Percentiles rank a stretch among this genome's conserved stretches.
Evolutionary conservation across 92 coral and sea anemone species (phyloP).

Genomic region (Actinernus sp.): DNA sequence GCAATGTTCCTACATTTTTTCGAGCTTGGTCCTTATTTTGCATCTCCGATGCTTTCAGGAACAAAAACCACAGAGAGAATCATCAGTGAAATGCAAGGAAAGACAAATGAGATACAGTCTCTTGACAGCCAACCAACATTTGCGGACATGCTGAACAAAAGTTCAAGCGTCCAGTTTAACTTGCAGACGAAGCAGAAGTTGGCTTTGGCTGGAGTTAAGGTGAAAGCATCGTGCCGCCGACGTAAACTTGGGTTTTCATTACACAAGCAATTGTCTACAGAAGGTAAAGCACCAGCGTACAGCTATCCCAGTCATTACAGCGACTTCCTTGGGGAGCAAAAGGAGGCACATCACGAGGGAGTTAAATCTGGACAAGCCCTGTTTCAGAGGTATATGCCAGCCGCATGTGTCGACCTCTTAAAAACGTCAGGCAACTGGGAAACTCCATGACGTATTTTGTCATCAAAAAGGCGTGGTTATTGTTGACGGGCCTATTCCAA

Average conservation of each 20-base stretch:
- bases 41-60: slow-evolving; percentile 17
- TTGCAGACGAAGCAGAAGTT: slow-evolving; percentile 33
- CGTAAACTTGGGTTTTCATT: slow-evolving; percentile 13
- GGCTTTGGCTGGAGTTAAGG: slow-evolving; percentile 28
- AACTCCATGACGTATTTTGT: no score
- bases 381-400: slow-evolving; percentile 16
- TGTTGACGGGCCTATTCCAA: no score
- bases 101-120: slow-evolving; percentile 26
- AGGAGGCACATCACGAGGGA: slow-evolving; percentile 6
- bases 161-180: slow-evolving; percentile 37
- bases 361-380: slow-evolving; percentile 6
- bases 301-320: slow-evolving; percentile 1
- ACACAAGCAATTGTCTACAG: neutral
- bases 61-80: slow-evolving; percentile 12
- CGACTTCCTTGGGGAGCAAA: slow-evolving; percentile 3
- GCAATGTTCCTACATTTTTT: slow-evolving; percentile 60
- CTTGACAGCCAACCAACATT: slow-evolving; percentile 38
- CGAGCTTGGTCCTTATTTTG: slow-evolving; percentile 22
- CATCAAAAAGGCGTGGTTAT: no score
- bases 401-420: slow-evolving; percentile 14
- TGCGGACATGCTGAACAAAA: slow-evolving; percentile 38
- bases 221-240: slow-evolving; percentile 9
- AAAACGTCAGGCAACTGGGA: slow-evolving; percentile 10
- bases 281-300: neutral
- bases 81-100: no score